A percentile compares a stretch with the other conserved stretches of the same genome.
These are phyloP conservation scores for Andinoacara biseriatus DNA, from an alignment of 2,113 vertebrate species.

Conservation along the genomic window DNA sequence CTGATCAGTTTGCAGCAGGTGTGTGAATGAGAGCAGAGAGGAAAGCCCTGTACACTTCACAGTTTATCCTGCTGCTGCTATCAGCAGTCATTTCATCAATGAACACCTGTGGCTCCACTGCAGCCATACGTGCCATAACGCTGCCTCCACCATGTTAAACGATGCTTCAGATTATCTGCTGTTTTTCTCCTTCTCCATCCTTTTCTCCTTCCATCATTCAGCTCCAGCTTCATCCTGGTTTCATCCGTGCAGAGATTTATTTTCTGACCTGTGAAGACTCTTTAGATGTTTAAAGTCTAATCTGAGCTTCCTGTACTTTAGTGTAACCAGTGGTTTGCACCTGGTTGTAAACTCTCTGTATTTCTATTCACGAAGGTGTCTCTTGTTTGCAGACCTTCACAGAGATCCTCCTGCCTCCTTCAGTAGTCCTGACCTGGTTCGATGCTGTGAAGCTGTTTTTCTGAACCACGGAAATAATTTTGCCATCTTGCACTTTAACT, in stretches of 20 bases:
- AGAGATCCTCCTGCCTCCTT: background rate
- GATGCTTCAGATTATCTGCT: no score
- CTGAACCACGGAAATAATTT: background rate
- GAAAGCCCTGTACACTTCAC: no score
- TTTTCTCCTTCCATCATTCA: background rate
- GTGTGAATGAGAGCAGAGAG: no score
- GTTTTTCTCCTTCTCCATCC: background rate
- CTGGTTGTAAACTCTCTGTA: background rate
- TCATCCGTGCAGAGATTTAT: background rate
- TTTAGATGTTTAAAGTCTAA: fast-evolving
- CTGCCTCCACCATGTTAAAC: background rate
- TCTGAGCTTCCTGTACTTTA: background rate
- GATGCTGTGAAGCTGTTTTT: background rate
- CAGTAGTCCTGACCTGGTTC: background rate
- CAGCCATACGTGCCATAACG: background rate
- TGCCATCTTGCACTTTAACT: background rate
- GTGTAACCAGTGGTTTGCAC: background rate
- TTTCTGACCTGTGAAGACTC: background rate
- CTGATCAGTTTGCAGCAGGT: no score
- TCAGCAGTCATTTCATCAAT: background rate
- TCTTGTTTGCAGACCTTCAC: background rate
- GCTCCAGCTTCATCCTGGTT: background rate
- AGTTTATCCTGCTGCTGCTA: background rate
- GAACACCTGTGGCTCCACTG: no score
- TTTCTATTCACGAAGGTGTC: fast-evolving